Base-by-base conservation (phyloP, 2,888 invertebrate genomes). In the Rutpela maculata region DNA sequence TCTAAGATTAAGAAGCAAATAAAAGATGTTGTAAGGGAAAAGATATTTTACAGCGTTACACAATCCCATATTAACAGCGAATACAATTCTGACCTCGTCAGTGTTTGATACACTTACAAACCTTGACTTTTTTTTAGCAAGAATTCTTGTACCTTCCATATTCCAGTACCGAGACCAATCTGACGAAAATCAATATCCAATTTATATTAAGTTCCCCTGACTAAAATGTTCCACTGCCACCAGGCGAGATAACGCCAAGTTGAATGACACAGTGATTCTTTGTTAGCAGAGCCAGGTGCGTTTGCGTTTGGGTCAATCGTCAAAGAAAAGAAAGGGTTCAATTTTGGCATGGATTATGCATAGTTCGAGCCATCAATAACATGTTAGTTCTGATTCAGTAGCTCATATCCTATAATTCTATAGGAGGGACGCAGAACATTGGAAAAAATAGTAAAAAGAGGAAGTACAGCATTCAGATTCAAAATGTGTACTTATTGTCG, bases 191-290 rank as follows among this genome's bases (percentile, higher is more conserved):
- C 75, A 57, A 76, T 71, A 76, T 59, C 75, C 75, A 76, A 76
- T 76, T 76, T 76, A 71, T 68, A 75, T 69, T 75, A 75, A 57
- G 65, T 60, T 60, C 66, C 66, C 66, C 57, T 65, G 59, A 70
- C 70, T 66, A 66, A 66, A 50, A 71, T 71, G 66, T 76, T 59
- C 59, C 59, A 76, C 59, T 71, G 71, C 66, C 75, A 66, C 57
- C 71, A 76, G 59, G 74, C 43, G 55, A 67, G 63, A 75, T 62
- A 63, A 65, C 69, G 75, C 63, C 63, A 60, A 70, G 77, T 66
- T 77, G 70, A 74, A 70, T 74, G 77, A 77, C 77, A 77, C 74
- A 74, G 66, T 74, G 74, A 77, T 74, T 71, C 77, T 77, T 77
- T 77, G 77, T 77, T 74, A 56, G 59, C 55, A 70, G 69, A 71